A percentile compares a stretch with the other conserved stretches of the same genome.
phyloP scores from a whole-genome alignment of 2,888 invertebrate genomes.

The Anoplius nigerrimus region DNA sequence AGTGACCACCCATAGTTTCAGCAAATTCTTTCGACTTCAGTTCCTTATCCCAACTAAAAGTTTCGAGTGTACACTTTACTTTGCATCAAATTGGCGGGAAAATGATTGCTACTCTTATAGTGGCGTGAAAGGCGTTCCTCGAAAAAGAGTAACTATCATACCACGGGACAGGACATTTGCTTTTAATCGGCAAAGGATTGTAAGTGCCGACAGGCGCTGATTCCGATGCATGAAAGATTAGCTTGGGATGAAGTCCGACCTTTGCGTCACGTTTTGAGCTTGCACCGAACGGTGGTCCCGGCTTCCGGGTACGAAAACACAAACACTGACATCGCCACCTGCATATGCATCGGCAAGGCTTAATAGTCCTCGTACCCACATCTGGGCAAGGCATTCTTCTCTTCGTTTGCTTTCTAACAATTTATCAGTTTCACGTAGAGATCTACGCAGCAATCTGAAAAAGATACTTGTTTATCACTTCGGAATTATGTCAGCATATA shows the following conservation, averaged over 20 bases:
- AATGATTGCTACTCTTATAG: too few relatives aligned
- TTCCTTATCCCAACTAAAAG: conserved; percentile 48
- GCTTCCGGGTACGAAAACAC: conserved; percentile 28
- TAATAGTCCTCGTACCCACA: conserved; percentile 13
- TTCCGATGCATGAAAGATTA: not conserved
- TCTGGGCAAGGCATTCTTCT: conserved; percentile 26
- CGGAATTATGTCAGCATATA: too few relatives aligned
- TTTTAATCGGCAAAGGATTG: conserved; percentile 16
- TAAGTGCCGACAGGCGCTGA: conserved; percentile 44
- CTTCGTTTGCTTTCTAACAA: too few relatives aligned
- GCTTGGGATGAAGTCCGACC: conserved; percentile 48
- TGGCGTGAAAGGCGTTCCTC: too few relatives aligned
- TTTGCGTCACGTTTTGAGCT: not conserved
- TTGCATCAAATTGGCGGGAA: too few relatives aligned
- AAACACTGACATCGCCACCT: conserved; percentile 46
- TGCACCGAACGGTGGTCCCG: conserved; percentile 44
- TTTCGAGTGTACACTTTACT: too few relatives aligned
- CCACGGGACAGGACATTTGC: conserved; percentile 23
- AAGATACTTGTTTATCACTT: too few relatives aligned
- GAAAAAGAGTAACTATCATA: too few relatives aligned
- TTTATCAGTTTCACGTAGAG: too few relatives aligned
- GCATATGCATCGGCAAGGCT: conserved; percentile 40
- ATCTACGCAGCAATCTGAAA: too few relatives aligned
- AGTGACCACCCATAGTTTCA: conserved; percentile 21
- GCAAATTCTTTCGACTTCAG: conserved; percentile 42